phyloP scores from a whole-genome alignment of 2,888 invertebrate species.

The Drosophila atripex region DNA sequence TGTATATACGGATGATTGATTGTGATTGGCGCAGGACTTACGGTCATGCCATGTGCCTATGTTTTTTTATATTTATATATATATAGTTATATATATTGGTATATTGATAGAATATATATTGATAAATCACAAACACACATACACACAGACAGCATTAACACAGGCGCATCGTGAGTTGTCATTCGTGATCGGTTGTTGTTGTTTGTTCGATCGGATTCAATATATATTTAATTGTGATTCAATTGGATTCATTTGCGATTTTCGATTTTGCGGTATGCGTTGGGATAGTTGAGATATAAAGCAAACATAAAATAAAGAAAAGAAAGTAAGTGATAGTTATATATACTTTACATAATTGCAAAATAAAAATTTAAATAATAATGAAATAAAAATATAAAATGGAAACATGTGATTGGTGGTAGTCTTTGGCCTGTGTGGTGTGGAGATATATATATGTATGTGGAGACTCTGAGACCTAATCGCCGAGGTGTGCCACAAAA shows the following conservation, averaged over 20 bases:
- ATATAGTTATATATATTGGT: slow-evolving; percentile 44
- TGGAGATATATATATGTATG: too few relatives aligned
- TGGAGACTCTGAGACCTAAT: slow-evolving; percentile 42
- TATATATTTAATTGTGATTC: slow-evolving; percentile 51
- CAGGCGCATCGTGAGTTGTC: slow-evolving; percentile 65
- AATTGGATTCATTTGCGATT: slow-evolving; percentile 46
- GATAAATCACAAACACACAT: slow-evolving; percentile 62
- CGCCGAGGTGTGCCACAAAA: slow-evolving; percentile 58
- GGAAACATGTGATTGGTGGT: slow-evolving; percentile 31
- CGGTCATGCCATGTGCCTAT: slow-evolving; percentile 85
- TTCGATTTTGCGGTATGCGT: slow-evolving; percentile 64
- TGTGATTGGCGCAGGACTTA: slow-evolving; percentile 85
- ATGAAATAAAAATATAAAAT: slow-evolving; percentile 33
- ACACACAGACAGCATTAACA: slow-evolving; percentile 51
- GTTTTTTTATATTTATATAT: slow-evolving; percentile 44
- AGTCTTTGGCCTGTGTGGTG: slow-evolving; percentile 28
- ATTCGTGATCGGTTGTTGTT: slow-evolving; percentile 30
- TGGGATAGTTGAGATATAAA: slow-evolving; percentile 71
- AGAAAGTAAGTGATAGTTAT: slow-evolving; percentile 71
- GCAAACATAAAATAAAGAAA: slow-evolving; percentile 78
- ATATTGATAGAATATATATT: slow-evolving; percentile 50
- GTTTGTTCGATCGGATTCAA: slow-evolving; percentile 45
- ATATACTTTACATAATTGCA: slow-evolving; percentile 47
- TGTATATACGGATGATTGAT: slow-evolving; percentile 85
- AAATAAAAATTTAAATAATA: slow-evolving; percentile 33